Evolutionary conservation across 1,140 invertebrate species (phyloP).

Genomic region (Drosophila tani): DNA sequence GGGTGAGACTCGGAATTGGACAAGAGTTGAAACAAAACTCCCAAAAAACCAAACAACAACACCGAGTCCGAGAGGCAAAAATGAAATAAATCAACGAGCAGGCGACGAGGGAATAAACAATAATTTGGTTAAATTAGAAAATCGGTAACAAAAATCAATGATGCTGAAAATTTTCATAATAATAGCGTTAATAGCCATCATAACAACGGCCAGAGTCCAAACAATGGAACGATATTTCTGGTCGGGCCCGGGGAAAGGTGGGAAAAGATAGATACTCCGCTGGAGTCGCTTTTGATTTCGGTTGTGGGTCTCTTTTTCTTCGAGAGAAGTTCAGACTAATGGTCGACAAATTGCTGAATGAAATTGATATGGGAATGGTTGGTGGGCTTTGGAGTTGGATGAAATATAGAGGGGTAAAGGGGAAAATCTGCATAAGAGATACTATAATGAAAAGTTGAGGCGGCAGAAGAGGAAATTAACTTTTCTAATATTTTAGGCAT

Average conservation of each 20-base stretch:
- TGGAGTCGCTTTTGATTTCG: slow-evolving; percentile 19
- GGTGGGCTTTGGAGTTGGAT: neutral
- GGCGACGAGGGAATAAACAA: slow-evolving; percentile 61
- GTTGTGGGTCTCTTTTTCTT: neutral
- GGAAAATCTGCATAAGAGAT: neutral
- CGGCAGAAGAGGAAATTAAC: neutral
- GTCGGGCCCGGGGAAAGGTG: slow-evolving; percentile 40
- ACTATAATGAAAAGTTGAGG: neutral
- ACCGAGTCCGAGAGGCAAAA: slow-evolving; percentile 20
- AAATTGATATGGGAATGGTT: slow-evolving; percentile 61
- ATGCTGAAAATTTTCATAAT: slow-evolving; percentile 84
- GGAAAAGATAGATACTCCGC: slow-evolving; percentile 31
- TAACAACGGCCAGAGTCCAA: slow-evolving; percentile 60
- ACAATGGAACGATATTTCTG: slow-evolving; percentile 53
- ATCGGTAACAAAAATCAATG: slow-evolving; percentile 82
- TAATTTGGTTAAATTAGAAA: slow-evolving; percentile 83
- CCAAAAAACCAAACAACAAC: slow-evolving; percentile 37
- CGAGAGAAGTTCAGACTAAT: slow-evolving; percentile 46
- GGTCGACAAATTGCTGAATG: slow-evolving; percentile 72
- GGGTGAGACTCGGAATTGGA: slow-evolving; percentile 6
- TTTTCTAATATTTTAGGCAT: neutral
- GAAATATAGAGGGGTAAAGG: neutral
- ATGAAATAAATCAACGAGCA: slow-evolving; percentile 53
- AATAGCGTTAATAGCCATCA: slow-evolving; percentile 78
- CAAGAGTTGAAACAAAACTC: slow-evolving; percentile 50